Conservation (phyloP, 1,140 invertebrate species). For the Bombyx mandarina region DNA sequence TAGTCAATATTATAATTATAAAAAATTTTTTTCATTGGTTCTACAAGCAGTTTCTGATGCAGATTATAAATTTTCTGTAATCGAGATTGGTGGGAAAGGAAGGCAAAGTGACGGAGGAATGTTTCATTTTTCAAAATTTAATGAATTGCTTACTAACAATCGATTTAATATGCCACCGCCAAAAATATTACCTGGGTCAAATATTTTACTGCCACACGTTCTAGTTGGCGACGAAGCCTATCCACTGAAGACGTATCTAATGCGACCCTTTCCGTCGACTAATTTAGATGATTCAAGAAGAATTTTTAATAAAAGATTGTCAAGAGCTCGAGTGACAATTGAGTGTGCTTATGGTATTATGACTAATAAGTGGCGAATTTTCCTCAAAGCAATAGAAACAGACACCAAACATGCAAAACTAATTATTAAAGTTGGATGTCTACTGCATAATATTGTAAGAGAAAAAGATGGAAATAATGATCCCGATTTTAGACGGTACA, state of each 20-base stretch:
- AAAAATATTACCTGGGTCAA: constrained; percentile 16
- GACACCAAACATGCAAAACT: no score
- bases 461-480: no score
- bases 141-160: no score
- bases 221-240: constrained; percentile 69
- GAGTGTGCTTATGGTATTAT: constrained; percentile 8
- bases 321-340: constrained; percentile 2
- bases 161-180: no score
- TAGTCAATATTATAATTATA: constrained; percentile 56
- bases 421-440: no score
- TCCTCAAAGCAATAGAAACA: no score
- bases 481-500: no score
- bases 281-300: constrained; percentile 9
- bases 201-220: constrained; percentile 26
- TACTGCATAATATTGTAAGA: no score
- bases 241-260: constrained; percentile 26
- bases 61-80: constrained; percentile 55
- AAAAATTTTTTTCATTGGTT: constrained; percentile 52
- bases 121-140: no score
- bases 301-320: constrained; percentile 8
- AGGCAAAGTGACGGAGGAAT: constrained; percentile 39
- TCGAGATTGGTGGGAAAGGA: constrained; percentile 62
- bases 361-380: no score
- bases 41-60: constrained; percentile 65
- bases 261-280: constrained; percentile 8